Conservation (phyloP, 35 echinoderm and acorn worm species). For the Heliocidaris erythrogramma region DNA sequence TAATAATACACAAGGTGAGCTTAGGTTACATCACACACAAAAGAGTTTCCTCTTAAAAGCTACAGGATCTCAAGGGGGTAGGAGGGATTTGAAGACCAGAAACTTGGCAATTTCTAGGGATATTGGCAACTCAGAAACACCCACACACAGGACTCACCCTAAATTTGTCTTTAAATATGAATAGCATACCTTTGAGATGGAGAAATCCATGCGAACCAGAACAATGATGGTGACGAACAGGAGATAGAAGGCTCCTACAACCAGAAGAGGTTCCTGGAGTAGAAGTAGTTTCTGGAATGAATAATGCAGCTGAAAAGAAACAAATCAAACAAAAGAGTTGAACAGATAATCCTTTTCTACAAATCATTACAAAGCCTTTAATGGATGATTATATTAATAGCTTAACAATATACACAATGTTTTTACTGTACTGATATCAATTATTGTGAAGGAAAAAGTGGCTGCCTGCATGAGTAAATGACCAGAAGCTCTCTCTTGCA, state of each 20-base stretch:
- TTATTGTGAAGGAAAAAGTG: too few species aligned
- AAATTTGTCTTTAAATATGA: neutral
- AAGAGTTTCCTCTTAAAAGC: neutral
- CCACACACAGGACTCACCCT: too few species aligned
- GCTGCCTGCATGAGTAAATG: too few species aligned
- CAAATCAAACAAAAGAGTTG: neutral
- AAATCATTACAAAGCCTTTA: too few species aligned
- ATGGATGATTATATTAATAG: too few species aligned
- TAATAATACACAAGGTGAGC: neutral
- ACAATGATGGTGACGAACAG: conserved; percentile 88
- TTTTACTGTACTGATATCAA: too few species aligned
- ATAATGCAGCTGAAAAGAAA: conserved; percentile 80
- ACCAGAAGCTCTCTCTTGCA: too few species aligned
- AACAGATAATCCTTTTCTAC: neutral
- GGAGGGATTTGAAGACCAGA: too few species aligned
- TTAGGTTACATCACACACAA: neutral
- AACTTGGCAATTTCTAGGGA: too few species aligned
- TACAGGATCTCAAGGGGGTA: neutral
- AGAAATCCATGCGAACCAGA: conserved; percentile 89
- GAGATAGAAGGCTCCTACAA: conserved; percentile 91
- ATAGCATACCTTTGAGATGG: conserved; percentile 85
- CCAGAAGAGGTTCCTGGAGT: conserved; percentile 94
- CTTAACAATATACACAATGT: too few species aligned
- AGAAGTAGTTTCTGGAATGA: conserved; percentile 82
- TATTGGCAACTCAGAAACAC: too few species aligned